A percentile compares a stretch with the other conserved stretches of the same genome.
Conservation (phyloP, 1,140 invertebrate genomes). For the Panagrolaimus sp. region DNA sequence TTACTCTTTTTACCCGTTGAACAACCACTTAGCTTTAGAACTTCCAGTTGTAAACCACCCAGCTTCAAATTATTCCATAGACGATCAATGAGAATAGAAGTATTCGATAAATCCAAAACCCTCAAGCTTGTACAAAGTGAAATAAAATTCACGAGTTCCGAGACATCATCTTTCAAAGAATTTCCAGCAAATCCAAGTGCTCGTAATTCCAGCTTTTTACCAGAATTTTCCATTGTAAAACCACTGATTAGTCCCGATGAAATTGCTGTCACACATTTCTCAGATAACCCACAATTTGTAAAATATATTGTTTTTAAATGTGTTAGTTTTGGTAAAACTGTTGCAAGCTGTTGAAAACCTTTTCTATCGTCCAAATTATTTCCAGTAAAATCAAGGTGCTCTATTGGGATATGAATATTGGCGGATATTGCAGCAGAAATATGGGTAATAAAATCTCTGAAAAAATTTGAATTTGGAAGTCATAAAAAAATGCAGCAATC, state of each 20-base stretch:
- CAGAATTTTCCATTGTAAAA: conserved; percentile 24
- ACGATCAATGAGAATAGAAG: conserved; percentile 45
- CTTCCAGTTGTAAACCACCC: conserved; percentile 51
- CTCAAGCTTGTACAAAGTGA: conserved; percentile 48
- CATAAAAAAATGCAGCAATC: no score
- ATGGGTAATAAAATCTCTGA: conserved; percentile 42
- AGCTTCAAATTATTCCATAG: conserved; percentile 53
- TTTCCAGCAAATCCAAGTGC: conserved; percentile 36
- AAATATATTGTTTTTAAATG: conserved; percentile 38
- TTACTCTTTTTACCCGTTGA: conserved; percentile 24
- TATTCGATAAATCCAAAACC: conserved; percentile 46
- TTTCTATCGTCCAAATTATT: conserved; percentile 55
- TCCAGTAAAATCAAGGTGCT: conserved; percentile 40
- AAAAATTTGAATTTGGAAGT: no score
- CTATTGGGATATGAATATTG: conserved; percentile 38
- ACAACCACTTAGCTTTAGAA: conserved; percentile 36
- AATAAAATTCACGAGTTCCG: conserved; percentile 48
- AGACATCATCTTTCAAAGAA: conserved; percentile 38
- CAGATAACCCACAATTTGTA: conserved; percentile 46
- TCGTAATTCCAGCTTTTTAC: conserved; percentile 32
- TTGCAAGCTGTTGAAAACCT: conserved; percentile 40
- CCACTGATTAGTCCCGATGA: conserved; percentile 39
- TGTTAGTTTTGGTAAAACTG: conserved; percentile 39
- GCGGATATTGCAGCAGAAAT: conserved; percentile 43
- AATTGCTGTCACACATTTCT: conserved; percentile 42